Evolutionary conservation across 2,797 vertebrate genomes (phyloP), one percentile per base, ranked within the genome.

Genomic region (Aphelocoma californica): DNA sequence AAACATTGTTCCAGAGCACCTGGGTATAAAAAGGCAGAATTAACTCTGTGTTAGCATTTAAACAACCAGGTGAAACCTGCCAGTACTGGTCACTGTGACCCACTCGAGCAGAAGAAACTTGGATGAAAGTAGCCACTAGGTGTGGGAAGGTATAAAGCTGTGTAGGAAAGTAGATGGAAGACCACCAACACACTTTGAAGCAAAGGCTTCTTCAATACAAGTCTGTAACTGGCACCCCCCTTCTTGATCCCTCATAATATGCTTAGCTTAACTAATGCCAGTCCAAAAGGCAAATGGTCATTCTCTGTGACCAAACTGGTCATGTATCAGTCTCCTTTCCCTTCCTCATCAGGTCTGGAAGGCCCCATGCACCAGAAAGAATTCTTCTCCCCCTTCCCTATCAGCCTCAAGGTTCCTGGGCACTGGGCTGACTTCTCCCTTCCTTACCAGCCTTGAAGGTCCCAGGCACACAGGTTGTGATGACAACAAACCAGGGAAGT

Each of bases 21-120:
- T 34, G 18, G 14, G 21, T 88, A 62, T 67, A 71, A 81, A 93
- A 88, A 90, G 54, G 47, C 77, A 86, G 77, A 81, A 79, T 57
- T 67, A 71, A 65, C 23, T 50, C 51, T 48, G 28, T 50, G 36
- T 42, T 58, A 69, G 34, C 44, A 72, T 92, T 90, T 86, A 94
- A 93, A 69, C 6, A 66, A 36, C 5, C 19, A 66, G 32, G 58
- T 54, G 67, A 84, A 89, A 86, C 26, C 17, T 74, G 38, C 40
- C 48, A 86, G 44, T 69, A 54, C 7, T 0, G 2, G 36, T 87
- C 60, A 81, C 31, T 2, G 2, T 45, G 69, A 87, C 56, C 38
- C 34, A 17, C 53, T 8, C 6, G 34, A 82, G 60, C 45, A 82
- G 48, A 84, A 94, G 48, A 62, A 88, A 60, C n/a, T 54, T 79